These are phyloP conservation scores for Heloderma charlesbogerti DNA, from an alignment of 2,113 vertebrate genomes.

Conservation along the genomic window DNA sequence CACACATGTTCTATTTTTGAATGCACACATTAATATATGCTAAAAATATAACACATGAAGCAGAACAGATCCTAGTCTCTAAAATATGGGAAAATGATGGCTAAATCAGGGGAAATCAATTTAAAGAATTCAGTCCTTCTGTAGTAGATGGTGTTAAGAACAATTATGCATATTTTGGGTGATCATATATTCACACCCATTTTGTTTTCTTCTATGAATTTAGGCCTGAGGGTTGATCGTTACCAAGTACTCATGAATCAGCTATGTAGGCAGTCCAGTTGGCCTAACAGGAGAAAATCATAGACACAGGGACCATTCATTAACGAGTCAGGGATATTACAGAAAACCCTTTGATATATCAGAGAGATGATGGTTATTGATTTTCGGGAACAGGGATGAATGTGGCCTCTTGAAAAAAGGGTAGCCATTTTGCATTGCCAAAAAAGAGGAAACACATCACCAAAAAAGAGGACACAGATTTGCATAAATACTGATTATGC, in stretches of 20 bases:
- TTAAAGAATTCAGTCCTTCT: not conserved
- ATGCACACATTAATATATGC: too few species aligned
- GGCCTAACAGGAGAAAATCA: not conserved
- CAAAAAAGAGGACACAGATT: too few species aligned
- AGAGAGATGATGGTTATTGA: too few species aligned
- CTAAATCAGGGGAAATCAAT: not conserved
- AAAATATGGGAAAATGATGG: not conserved
- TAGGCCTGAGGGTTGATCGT: not conserved
- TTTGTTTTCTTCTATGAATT: not conserved
- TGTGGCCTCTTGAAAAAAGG: not conserved
- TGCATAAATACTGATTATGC: too few species aligned
- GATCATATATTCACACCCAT: not conserved
- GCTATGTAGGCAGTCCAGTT: not conserved
- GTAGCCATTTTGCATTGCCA: too few species aligned
- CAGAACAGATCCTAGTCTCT: not conserved
- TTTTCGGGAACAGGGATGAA: not conserved
- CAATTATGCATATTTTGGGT: not conserved
- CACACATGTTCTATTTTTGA: not conserved
- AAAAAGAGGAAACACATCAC: too few species aligned
- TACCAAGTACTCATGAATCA: not conserved
- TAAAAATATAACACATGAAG: not conserved
- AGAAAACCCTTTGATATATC: not conserved
- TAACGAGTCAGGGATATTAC: not conserved
- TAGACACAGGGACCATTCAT: not conserved
- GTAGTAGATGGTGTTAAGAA: not conserved